Conservation (phyloP, 2,113 vertebrate genomes). For the Hippocampus abdominalis region DNA sequence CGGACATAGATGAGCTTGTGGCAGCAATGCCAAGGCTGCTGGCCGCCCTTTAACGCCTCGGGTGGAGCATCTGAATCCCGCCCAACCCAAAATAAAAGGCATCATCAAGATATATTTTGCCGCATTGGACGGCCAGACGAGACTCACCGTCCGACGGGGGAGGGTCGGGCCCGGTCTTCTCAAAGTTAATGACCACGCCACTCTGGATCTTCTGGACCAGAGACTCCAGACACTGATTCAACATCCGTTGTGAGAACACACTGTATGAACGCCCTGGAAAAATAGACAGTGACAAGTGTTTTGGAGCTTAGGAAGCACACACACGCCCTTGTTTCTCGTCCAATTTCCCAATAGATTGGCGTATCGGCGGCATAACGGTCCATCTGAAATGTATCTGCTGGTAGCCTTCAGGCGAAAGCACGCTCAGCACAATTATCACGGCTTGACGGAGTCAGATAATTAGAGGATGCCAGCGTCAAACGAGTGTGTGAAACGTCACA, state of each 20-base stretch:
- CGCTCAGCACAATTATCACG: too few relatives aligned
- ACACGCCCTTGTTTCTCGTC: not conserved
- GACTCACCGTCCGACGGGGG: slow-evolving; percentile 70
- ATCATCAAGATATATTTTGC: not conserved
- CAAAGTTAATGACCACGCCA: slow-evolving; percentile 96
- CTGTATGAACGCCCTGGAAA: slow-evolving; percentile 90
- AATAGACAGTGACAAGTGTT: not conserved
- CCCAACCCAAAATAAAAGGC: not conserved
- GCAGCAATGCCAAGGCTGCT: slow-evolving; percentile 92
- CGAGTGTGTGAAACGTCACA: too few relatives aligned
- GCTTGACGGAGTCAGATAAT: too few relatives aligned
- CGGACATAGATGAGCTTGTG: slow-evolving; percentile 96
- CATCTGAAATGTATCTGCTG: too few relatives aligned
- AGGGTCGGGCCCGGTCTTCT: slow-evolving; percentile 94
- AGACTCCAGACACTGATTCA: slow-evolving; percentile 96
- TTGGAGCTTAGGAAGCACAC: not conserved
- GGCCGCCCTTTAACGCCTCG: slow-evolving; percentile 78
- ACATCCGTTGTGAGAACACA: slow-evolving; percentile 92
- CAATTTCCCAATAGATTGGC: too few relatives aligned
- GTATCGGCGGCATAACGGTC: too few relatives aligned
- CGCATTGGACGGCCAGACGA: not conserved
- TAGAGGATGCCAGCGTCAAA: too few relatives aligned
- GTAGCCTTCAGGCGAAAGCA: too few relatives aligned
- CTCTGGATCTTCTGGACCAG: slow-evolving; percentile 96
- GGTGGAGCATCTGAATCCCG: slow-evolving; percentile 65